Base-by-base conservation (phyloP, 2,888 invertebrate species). In the Ferdinandea cuprea region DNA sequence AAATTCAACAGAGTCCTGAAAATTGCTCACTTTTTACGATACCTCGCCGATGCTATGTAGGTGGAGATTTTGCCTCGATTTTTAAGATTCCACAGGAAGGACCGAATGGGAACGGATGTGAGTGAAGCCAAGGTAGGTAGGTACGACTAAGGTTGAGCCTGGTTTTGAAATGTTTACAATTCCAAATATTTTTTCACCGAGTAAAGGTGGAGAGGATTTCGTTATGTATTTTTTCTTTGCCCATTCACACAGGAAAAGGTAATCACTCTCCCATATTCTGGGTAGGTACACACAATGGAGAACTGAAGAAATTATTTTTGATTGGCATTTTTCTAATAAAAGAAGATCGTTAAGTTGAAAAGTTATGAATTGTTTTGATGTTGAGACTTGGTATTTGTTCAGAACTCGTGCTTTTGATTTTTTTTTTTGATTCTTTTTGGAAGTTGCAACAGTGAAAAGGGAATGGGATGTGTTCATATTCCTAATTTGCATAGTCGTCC, bases 291-390 rank as follows among this genome's bases (percentile, higher is more conserved):
- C 37, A 77, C 72, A 68, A 63, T 61, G 56, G 37, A 48, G 37
- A 83, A 76, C 72, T 83, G 61, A 78, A 83, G 78, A 83, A 83
- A 83, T 83, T 72, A 83, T 83, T 83, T 83, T 83, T 83, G 83
- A 83, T 83, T 83, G 83, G 78, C 83, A 83, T 83, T 83, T 83
- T 72, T 66, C 83, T 83, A 83, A 83, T 83, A 83, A 78, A 83
- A 83, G 78, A 78, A 77, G 78, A 78, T 78, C 78, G 83, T 83
- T 73, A 68, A 83, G 83, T 83, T 83, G 78, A 77, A 77, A 78
- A 78, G 77, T 83, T 83, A 83, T 83, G 78, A 83, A 78, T 83
- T 77, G 77, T 83, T 83, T 83, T 83, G 78, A 83, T 83, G 72
- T 83, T 78, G 78, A 83, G 59, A 81, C 77, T 81, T 61, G 71